A percentile compares a stretch with the other conserved stretches of the same genome.
phyloP scores from a whole-genome alignment of 2,888 invertebrate species.

The Pseudococcus jackbeardsleyi region DNA sequence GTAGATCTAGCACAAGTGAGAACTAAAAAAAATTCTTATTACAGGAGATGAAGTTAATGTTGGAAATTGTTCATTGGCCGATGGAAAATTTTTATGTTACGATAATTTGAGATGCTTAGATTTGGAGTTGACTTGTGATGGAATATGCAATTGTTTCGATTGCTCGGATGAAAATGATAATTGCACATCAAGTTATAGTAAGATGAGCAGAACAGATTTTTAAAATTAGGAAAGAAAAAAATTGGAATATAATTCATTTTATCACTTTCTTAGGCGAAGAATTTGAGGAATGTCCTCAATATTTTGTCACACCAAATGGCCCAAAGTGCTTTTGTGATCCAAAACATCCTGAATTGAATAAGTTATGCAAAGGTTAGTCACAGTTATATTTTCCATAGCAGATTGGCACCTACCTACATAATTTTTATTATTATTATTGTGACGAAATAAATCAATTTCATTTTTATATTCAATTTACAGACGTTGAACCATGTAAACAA shows the following conservation, averaged over 20 bases:
- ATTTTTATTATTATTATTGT: too few species aligned
- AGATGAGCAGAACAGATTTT: not conserved
- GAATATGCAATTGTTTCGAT: not conserved
- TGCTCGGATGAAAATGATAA: conserved; percentile 21
- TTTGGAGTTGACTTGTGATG: not conserved
- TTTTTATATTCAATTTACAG: not conserved
- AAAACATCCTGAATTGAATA: not conserved
- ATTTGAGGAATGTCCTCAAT: not conserved
- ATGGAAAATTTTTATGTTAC: not conserved
- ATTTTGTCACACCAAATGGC: not conserved
- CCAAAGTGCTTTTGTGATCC: not conserved
- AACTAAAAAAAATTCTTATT: too few species aligned
- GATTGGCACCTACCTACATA: not conserved
- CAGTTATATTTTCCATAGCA: not conserved
- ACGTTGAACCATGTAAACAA: not conserved
- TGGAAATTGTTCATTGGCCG: not conserved
- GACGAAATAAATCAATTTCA: not conserved
- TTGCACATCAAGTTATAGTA: not conserved
- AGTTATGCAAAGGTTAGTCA: not conserved
- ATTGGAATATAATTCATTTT: not conserved
- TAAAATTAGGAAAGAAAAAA: too few species aligned
- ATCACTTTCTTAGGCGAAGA: not conserved
- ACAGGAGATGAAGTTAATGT: not conserved
- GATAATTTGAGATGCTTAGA: not conserved
- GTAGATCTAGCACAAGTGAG: too few species aligned